phyloP scores from a whole-genome alignment of 2,797 vertebrate genomes.

The Ctenopoma multispine region DNA sequence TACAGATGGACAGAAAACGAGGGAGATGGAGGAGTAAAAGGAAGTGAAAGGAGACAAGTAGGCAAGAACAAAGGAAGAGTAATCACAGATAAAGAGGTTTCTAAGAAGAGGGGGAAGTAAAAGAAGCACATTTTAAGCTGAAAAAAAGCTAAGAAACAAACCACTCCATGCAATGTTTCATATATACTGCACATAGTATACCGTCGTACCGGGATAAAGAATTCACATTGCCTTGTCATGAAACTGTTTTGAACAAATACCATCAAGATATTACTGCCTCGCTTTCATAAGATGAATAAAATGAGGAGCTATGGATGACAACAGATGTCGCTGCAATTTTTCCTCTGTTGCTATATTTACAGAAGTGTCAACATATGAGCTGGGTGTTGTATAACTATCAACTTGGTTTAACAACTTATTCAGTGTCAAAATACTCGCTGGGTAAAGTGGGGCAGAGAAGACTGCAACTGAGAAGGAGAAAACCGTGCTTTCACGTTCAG shows the following conservation, averaged over 20 bases:
- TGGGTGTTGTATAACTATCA: conserved; percentile 23
- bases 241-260: conserved; percentile 4
- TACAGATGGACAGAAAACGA: conserved; percentile 60
- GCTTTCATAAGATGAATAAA: neutral
- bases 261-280: conserved; percentile 6
- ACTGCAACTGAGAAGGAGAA: neutral
- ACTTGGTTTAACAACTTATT: conserved; percentile 31
- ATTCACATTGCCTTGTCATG: neutral
- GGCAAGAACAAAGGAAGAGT: conserved; percentile 57
- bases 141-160: neutral
- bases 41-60: conserved; percentile 32
- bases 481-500: neutral
- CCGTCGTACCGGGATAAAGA: neutral
- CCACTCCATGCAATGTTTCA: neutral
- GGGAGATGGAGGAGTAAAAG: conserved; percentile 51
- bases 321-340: conserved; percentile 12
- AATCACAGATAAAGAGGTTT: conserved; percentile 49
- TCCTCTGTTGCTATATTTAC: conserved; percentile 28
- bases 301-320: neutral
- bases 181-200: neutral
- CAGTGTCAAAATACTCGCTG: conserved; percentile 23
- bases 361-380: conserved; percentile 9
- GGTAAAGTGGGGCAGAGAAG: conserved; percentile 12
- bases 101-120: conserved; percentile 10
- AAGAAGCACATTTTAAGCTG: neutral